Percentiles rank a stretch among this genome's conserved stretches.
These are phyloP conservation scores for Trissolcus japonicus DNA, from an alignment of 2,888 invertebrate genomes.

Conservation along the genomic window DNA sequence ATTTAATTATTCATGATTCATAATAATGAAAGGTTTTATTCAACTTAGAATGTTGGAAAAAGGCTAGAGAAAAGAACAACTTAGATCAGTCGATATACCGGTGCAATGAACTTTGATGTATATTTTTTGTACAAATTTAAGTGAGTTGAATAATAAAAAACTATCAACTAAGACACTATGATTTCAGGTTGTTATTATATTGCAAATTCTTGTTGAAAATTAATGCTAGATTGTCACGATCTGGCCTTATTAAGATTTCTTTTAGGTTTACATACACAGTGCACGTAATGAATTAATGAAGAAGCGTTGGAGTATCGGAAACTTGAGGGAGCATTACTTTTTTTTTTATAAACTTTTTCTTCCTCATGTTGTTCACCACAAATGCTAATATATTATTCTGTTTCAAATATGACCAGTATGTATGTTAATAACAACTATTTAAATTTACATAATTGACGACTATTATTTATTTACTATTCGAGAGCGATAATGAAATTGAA, in stretches of 20 bases:
- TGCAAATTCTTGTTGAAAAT: slow-evolving; percentile 4
- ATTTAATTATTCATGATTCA: too few species aligned
- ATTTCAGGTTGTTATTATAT: not conserved
- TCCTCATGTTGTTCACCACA: slow-evolving; percentile 15
- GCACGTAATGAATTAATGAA: slow-evolving; percentile 32
- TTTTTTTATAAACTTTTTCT: slow-evolving; percentile 19
- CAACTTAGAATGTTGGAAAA: too few species aligned
- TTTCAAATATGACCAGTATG: not conserved
- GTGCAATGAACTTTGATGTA: not conserved
- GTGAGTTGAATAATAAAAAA: not conserved
- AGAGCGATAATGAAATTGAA: too few species aligned
- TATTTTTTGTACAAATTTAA: not conserved
- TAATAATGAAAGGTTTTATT: too few species aligned
- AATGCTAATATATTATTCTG: not conserved
- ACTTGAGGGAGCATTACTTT: slow-evolving; percentile 22
- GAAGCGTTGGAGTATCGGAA: slow-evolving; percentile 48
- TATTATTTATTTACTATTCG: slow-evolving; percentile 1
- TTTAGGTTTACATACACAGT: slow-evolving; percentile 40
- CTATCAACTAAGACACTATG: slow-evolving; percentile 19
- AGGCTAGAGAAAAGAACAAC: too few species aligned
- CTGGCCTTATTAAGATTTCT: slow-evolving; percentile 38
- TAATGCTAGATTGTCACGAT: slow-evolving; percentile 26
- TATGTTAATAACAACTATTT: slow-evolving; percentile 41
- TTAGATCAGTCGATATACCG: too few species aligned
- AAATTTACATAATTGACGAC: slow-evolving; percentile 26